Evolutionary conservation across 2,888 invertebrate genomes (phyloP).

Genomic region (Onthophagus sagittarius): DNA sequence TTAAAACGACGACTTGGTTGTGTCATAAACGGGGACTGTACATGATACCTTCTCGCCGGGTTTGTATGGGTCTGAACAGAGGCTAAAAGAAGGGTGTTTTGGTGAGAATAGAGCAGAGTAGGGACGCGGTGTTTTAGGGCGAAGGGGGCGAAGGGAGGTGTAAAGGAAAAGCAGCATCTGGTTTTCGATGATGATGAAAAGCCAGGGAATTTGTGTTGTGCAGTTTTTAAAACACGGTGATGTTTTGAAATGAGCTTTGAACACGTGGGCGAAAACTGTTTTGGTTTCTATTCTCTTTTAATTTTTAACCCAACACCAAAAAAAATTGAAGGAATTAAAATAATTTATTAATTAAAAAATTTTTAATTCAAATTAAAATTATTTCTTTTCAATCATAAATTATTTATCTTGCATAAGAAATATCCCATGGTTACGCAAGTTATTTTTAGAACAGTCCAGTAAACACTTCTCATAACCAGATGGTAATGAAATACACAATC

Average conservation of each 20-base stretch:
- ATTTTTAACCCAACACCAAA: no score
- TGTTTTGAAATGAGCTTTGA: no score
- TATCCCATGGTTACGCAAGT: background rate
- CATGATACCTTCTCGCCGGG: background rate
- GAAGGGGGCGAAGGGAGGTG: background rate
- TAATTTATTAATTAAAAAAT: no score
- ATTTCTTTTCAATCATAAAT: background rate
- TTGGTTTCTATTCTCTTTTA: no score
- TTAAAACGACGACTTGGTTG: no score
- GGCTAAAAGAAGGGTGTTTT: background rate
- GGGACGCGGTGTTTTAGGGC: background rate
- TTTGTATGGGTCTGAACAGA: background rate
- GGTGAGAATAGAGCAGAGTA: background rate
- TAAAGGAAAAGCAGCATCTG: background rate
- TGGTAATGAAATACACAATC: background rate
- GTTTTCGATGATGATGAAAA: background rate
- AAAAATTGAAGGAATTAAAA: no score
- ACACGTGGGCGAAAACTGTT: no score
- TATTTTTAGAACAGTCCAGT: background rate
- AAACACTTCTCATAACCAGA: background rate
- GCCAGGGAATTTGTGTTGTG: background rate
- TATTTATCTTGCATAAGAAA: background rate
- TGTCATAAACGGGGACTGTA: no score
- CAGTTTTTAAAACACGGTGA: background rate
- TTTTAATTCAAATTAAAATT: background rate